Evolutionary conservation across 1,140 invertebrate genomes (phyloP).

Genomic region (Pseudomyrmex pallidus): DNA sequence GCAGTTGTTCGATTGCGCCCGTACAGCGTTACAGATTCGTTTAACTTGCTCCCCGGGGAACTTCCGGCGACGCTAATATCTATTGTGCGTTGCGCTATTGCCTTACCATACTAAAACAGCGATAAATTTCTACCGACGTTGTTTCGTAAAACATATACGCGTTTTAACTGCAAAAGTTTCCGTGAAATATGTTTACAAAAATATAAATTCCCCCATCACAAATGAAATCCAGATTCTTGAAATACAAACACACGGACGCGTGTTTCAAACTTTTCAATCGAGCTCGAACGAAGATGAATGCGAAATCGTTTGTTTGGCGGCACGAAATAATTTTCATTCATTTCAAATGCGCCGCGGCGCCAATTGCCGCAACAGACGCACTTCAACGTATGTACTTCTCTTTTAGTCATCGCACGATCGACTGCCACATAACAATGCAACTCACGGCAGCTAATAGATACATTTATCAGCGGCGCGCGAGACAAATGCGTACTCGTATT

Average conservation of each 20-base stretch:
- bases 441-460: constrained; percentile 67
- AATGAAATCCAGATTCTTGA: not conserved
- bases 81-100: constrained; percentile 28
- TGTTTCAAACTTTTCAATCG: not conserved
- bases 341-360: not conserved
- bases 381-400: not conserved
- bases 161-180: constrained; percentile 2
- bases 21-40: constrained; percentile 51
- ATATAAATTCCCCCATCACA: not conserved
- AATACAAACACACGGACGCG: not conserved
- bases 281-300: not conserved
- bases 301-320: not conserved
- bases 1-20: constrained; percentile 25
- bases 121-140: not conserved
- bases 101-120: constrained; percentile 12
- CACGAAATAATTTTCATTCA: constrained; percentile 24
- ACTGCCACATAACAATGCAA: constrained; percentile 41
- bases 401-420: constrained; percentile 40
- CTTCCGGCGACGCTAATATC: constrained; percentile 38
- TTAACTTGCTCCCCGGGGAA: constrained; percentile 20
- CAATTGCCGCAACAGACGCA: constrained; percentile 29
- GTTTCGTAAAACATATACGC: not conserved
- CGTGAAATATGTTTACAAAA: not conserved
- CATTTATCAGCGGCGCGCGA: constrained; percentile 58
- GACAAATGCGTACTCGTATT: constrained; percentile 68